phyloP scores from a whole-genome alignment of 64 coral and sea anemone species.

The Orbicella faveolata region DNA sequence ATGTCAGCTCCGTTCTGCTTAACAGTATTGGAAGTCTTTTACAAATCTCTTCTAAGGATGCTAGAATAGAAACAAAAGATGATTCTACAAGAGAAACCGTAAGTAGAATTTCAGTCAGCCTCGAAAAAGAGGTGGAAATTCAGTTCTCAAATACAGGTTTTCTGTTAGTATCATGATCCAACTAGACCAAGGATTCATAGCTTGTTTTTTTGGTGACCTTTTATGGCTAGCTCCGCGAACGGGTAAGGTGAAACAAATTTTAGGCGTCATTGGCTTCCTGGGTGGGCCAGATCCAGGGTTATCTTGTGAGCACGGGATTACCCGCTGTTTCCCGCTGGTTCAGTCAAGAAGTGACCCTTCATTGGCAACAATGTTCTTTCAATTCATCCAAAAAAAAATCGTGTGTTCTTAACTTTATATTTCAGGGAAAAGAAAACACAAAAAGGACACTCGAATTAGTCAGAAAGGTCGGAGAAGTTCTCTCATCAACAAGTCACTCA shows the following conservation, averaged over 20 bases:
- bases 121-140: too few species aligned
- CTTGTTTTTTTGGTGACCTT: too few species aligned
- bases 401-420: background rate
- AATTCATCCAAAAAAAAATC: background rate
- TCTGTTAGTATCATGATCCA: too few species aligned
- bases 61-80: background rate
- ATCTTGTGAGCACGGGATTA: background rate
- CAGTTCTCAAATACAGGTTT: too few species aligned
- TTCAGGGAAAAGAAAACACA: background rate
- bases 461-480: background rate
- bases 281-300: background rate
- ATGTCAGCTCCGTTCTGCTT: slow-evolving; percentile 2
- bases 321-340: background rate
- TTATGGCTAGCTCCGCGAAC: too few species aligned
- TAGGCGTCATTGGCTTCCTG: background rate
- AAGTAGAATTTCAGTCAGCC: background rate
- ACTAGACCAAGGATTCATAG: too few species aligned
- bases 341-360: background rate
- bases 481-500: background rate
- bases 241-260: too few species aligned
- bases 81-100: background rate
- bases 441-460: background rate
- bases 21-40: slow-evolving; percentile 24
- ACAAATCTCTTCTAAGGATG: background rate
- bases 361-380: background rate